These are phyloP conservation scores for Palythoa grandiflora DNA, from an alignment of 92 coral and sea anemone genomes.

Conservation along the genomic window DNA sequence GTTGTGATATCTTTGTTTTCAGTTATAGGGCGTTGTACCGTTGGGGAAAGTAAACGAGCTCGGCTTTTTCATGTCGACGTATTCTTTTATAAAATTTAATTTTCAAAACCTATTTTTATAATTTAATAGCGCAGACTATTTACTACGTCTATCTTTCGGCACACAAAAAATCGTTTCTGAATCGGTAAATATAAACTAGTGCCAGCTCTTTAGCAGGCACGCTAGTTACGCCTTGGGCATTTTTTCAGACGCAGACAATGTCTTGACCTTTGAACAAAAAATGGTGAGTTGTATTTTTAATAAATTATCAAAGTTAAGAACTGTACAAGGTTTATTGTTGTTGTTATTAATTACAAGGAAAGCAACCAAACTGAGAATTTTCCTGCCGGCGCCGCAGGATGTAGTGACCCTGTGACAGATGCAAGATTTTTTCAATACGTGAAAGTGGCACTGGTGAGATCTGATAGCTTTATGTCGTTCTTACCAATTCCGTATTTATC, in stretches of 20 bases:
- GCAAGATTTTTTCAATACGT: constrained; percentile 28
- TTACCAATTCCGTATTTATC: not conserved
- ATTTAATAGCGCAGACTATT: too few relatives aligned
- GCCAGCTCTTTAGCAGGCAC: not conserved
- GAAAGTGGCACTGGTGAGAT: constrained; percentile 35
- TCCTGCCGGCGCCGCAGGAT: not conserved
- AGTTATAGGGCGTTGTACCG: too few relatives aligned
- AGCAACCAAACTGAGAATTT: not conserved
- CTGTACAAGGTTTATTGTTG: not conserved
- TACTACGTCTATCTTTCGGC: too few relatives aligned
- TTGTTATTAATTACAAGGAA: not conserved
- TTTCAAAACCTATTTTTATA: too few relatives aligned
- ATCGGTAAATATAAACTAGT: not conserved
- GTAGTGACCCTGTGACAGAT: constrained; percentile 38
- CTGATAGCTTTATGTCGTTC: not conserved
- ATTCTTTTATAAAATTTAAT: too few relatives aligned
- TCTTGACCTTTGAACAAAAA: not conserved
- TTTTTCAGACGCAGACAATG: not conserved
- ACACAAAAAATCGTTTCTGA: too few relatives aligned
- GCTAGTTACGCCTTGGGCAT: not conserved
- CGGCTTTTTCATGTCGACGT: too few relatives aligned
- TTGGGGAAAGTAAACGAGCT: too few relatives aligned
- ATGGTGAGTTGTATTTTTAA: constrained; percentile 9
- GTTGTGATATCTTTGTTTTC: too few relatives aligned
- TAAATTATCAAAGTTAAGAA: not conserved